Percentiles rank a stretch among this genome's conserved stretches.
These are phyloP conservation scores for Chromis chromis DNA, from an alignment of 2,797 vertebrate species.

Conservation along the genomic window DNA sequence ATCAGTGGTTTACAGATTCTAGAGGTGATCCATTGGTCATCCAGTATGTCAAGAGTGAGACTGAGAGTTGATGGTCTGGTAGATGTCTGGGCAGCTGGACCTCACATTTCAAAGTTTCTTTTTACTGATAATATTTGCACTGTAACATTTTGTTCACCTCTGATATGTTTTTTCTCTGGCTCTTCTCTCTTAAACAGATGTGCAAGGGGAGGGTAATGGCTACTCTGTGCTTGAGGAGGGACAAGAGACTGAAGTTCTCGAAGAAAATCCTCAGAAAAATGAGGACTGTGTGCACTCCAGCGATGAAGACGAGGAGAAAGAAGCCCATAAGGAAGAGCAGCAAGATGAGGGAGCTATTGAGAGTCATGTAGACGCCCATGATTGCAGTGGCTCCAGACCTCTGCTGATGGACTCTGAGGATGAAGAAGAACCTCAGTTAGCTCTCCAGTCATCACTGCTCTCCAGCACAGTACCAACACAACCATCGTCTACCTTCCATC, in stretches of 20 bases:
- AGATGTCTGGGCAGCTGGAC: conserved; percentile 18
- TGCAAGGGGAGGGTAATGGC: conserved; percentile 75
- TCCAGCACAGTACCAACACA: conserved; percentile 40
- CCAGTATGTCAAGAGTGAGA: conserved; percentile 19
- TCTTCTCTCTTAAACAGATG: conserved; percentile 76
- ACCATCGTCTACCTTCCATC: conserved; percentile 42
- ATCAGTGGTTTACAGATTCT: conserved; percentile 34
- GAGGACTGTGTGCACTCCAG: conserved; percentile 93
- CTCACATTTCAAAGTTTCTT: not conserved
- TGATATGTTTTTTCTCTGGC: conserved; percentile 35
- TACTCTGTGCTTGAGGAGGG: conserved; percentile 75
- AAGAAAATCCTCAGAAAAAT: conserved; percentile 32
- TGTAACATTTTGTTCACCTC: conserved; percentile 21
- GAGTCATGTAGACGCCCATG: conserved; percentile 83
- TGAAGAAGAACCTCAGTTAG: conserved; percentile 84
- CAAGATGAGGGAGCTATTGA: conserved; percentile 82
- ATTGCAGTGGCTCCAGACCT: conserved; percentile 93
- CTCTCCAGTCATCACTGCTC: conserved; percentile 36
- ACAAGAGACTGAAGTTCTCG: conserved; percentile 48
- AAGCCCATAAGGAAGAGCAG: conserved; percentile 78
- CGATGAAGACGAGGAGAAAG: conserved; percentile 87
- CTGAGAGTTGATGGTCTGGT: conserved; percentile 38
- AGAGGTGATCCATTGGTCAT: conserved; percentile 30
- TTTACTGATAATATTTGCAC: not conserved
- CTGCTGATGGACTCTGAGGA: conserved; percentile 95